These are phyloP conservation scores for Chrosomus eos DNA, from an alignment of 2,797 vertebrate species.

Conservation along the genomic window DNA sequence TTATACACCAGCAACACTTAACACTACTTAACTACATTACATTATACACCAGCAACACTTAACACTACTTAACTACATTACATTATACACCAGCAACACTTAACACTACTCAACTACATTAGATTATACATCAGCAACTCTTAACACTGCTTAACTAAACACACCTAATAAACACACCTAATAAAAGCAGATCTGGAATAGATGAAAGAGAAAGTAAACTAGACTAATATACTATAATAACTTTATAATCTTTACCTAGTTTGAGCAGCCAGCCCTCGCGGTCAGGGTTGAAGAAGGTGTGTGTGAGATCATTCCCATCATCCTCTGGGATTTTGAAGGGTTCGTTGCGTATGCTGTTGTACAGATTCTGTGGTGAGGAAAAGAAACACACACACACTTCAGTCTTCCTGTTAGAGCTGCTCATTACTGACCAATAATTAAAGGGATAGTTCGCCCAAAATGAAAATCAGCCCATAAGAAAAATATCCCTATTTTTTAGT, in stretches of 20 bases:
- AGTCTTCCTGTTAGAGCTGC: neutral
- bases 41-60: too few relatives aligned
- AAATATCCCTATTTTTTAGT: too few relatives aligned
- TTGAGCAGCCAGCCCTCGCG: conserved; percentile 94
- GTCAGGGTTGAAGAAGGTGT: conserved; percentile 96
- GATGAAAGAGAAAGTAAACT: neutral
- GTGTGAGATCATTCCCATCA: conserved; percentile 91
- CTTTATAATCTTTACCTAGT: conserved; percentile 78
- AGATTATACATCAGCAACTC: neutral
- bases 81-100: too few relatives aligned
- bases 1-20: too few relatives aligned
- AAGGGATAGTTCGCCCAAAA: too few relatives aligned
- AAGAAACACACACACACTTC: neutral
- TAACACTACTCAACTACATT: too few relatives aligned
- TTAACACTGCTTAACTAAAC: neutral
- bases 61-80: too few relatives aligned
- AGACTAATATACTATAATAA: neutral
- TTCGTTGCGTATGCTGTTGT: conserved; percentile 90
- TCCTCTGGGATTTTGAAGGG: conserved; percentile 91
- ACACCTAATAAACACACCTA: neutral
- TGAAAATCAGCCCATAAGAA: too few relatives aligned
- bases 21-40: too few relatives aligned
- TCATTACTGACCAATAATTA: neutral
- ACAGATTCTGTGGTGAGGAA: conserved; percentile 83
- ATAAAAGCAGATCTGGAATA: too few relatives aligned